Evolutionary conservation across 2,797 vertebrate genomes (phyloP).

Genomic region (Telmatherina bonti): DNA sequence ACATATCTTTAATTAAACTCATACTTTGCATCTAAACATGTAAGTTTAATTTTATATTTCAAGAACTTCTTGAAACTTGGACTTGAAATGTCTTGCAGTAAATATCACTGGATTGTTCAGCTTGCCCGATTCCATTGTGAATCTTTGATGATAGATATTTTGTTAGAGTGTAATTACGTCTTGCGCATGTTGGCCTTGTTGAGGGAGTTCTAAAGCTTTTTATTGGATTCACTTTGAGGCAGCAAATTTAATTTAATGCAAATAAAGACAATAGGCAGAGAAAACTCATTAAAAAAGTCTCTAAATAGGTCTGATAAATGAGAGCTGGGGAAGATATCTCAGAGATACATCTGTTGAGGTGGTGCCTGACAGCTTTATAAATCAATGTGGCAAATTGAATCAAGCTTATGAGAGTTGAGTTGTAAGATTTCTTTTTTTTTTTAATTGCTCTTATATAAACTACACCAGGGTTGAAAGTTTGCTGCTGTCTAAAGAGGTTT

Average conservation of each 20-base stretch:
- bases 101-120: slow-evolving; percentile 21
- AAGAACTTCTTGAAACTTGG: slow-evolving; percentile 9
- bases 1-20: neutral
- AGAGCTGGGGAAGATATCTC: slow-evolving; percentile 36
- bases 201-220: slow-evolving; percentile 57
- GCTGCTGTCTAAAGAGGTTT: slow-evolving; percentile 16
- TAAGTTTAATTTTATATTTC: neutral
- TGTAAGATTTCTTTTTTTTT: slow-evolving; percentile 41
- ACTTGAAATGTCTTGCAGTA: slow-evolving; percentile 10
- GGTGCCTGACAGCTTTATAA: slow-evolving; percentile 51
- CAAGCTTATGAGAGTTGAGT: slow-evolving; percentile 37
- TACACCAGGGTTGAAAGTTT: neutral
- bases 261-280: slow-evolving; percentile 65
- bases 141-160: slow-evolving; percentile 59
- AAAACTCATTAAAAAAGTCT: slow-evolving; percentile 66
- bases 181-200: slow-evolving; percentile 49
- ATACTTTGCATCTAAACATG: neutral
- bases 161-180: slow-evolving; percentile 63
- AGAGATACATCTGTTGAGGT: slow-evolving; percentile 47
- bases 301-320: slow-evolving; percentile 63
- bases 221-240: slow-evolving; percentile 67
- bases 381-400: slow-evolving; percentile 62
- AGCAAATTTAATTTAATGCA: slow-evolving; percentile 67
- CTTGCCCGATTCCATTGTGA: slow-evolving; percentile 41
- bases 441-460: slow-evolving; percentile 29